These are phyloP conservation scores for Entomobrya proxima DNA, from an alignment of 2,888 invertebrate species.

Conservation along the genomic window DNA sequence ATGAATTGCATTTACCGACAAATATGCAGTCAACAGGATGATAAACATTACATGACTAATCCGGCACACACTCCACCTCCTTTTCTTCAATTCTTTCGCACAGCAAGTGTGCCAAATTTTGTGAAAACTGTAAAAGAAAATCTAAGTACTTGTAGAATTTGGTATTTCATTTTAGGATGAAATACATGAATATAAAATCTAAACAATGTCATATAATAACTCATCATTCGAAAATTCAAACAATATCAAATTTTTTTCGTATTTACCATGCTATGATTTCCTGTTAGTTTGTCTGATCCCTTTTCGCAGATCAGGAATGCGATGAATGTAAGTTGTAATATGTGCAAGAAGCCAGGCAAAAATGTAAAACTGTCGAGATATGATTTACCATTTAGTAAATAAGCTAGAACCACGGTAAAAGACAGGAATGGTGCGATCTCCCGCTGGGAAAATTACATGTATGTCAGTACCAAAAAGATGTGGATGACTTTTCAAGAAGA, in stretches of 20 bases:
- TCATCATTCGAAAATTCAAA: background rate
- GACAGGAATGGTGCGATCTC: slow-evolving; percentile 66
- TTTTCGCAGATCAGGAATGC: slow-evolving; percentile 25
- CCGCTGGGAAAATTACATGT: slow-evolving; percentile 67
- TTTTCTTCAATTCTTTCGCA: slow-evolving; percentile 5
- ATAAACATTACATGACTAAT: slow-evolving; percentile 26
- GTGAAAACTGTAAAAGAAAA: slow-evolving; percentile 23
- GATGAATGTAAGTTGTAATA: background rate
- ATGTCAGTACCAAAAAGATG: slow-evolving; percentile 51
- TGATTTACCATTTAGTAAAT: slow-evolving; percentile 62
- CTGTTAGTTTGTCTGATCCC: slow-evolving; percentile 25
- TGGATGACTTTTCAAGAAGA: slow-evolving; percentile 59
- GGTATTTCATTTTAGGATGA: background rate
- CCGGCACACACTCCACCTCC: background rate
- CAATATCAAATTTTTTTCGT: background rate
- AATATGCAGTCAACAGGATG: background rate
- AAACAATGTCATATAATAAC: too few species aligned
- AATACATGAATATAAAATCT: background rate
- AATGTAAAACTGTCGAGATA: slow-evolving; percentile 48
- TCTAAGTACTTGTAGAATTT: too few species aligned
- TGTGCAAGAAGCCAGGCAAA: background rate
- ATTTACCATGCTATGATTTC: background rate
- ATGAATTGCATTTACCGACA: background rate
- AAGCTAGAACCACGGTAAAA: slow-evolving; percentile 40
- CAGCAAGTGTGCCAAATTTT: slow-evolving; percentile 52